Percentiles rank a stretch among this genome's conserved stretches.
phyloP scores from a whole-genome alignment of 2,113 vertebrate genomes.

The Casuarius casuarius region DNA sequence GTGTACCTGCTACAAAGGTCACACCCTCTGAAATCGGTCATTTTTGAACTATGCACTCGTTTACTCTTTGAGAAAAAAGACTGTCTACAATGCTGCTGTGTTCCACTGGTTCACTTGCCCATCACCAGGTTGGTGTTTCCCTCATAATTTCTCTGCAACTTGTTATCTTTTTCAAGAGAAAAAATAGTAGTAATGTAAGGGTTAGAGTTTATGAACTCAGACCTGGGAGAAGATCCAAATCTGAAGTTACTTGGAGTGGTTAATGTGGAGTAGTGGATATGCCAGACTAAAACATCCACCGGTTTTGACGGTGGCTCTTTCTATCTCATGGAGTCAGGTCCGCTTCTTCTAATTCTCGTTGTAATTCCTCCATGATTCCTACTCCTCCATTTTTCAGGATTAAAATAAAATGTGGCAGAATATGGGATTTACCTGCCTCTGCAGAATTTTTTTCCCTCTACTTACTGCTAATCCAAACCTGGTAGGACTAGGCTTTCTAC shows the following conservation, averaged over 20 bases:
- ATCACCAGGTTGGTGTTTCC: neutral
- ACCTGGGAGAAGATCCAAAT: neutral
- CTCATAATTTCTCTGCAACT: neutral
- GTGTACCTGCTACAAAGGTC: neutral
- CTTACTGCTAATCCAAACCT: neutral
- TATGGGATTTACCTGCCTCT: neutral
- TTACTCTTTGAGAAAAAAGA: neutral
- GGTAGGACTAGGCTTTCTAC: neutral
- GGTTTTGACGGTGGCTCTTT: neutral
- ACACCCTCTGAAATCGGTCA: neutral
- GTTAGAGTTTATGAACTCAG: neutral
- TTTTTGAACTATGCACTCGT: neutral
- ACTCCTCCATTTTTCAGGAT: neutral
- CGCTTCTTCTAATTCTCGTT: neutral
- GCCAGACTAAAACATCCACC: neutral
- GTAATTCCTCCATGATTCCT: neutral
- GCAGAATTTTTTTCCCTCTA: neutral
- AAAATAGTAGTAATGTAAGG: neutral
- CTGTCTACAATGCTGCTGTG: neutral
- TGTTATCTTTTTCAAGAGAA: neutral
- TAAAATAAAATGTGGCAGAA: neutral
- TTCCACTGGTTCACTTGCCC: fast-evolving
- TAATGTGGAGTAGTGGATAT: neutral
- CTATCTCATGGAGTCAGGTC: neutral
- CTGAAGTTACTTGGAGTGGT: neutral